Base-by-base conservation (phyloP, 2,797 vertebrate species). In the Xenopus petersii region DNA sequence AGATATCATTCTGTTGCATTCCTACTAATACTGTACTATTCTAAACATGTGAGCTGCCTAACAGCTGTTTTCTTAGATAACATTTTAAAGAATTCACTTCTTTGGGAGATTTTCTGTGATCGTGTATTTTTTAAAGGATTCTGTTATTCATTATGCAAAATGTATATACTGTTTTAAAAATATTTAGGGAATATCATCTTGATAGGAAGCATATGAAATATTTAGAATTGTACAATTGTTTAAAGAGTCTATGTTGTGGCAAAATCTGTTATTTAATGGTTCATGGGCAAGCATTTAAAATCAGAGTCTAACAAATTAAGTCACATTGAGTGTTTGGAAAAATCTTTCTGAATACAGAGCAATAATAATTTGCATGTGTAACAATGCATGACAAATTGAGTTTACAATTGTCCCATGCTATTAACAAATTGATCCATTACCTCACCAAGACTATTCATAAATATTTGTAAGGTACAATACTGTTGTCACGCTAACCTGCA, bases 1-100 rank as follows among this genome's bases (percentile, higher is more conserved):
- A 74, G 71, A 79, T 74, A 70, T 24, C 51, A 70, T 69, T 70
- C 60, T 78, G 59, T 68, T 64, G 16, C 66, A 69, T 78, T 59
- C 65, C 70, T 64, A 66, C 66, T 65, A 79, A 79, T 79, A 79
- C 69, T 74, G 67, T 79, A 74, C 66, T 79, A 74, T 79, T 79
- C 66, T 74, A 73, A 78, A 74, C 71, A 79, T 69, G 51, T 70
- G 46, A 74, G 76, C 24, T 46, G 71, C 62, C 76, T 70, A 67
- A 69, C 76, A 79, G 76, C 76, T 79, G 76, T 70, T 79, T 74
- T 79, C 30, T 59, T 55, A 70, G 76, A 74, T 79, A 79, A 79
- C 76, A 79, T 79, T 74, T 74, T 56, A 69, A 73, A 79, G 66
- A 69, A 79, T 79, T 51, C 61, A 74, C 76, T 79, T 79, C 61